phyloP scores from a whole-genome alignment of 2,797 vertebrate species.

The Sebastes cheni region DNA sequence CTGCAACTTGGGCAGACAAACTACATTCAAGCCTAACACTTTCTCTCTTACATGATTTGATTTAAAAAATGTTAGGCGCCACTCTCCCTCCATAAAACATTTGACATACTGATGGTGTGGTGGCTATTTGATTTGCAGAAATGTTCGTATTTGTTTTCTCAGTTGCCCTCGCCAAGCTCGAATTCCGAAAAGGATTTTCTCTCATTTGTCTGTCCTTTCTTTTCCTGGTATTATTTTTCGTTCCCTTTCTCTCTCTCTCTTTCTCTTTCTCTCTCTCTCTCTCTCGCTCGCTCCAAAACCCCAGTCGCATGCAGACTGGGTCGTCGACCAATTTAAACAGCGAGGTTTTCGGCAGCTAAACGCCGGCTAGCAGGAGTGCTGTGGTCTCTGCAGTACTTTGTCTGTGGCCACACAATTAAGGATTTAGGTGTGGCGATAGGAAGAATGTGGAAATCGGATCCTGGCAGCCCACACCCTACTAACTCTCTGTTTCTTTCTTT shows the following conservation, averaged over 20 bases:
- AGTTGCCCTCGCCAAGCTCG: conserved; percentile 72
- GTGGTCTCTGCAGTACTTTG: conserved; percentile 84
- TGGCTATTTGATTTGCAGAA: conserved; percentile 71
- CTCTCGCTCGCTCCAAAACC: conserved; percentile 59
- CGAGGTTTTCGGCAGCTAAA: conserved; percentile 78
- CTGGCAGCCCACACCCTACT: conserved; percentile 82
- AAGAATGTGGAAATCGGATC: conserved; percentile 87
- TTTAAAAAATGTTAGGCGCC: conserved; percentile 59
- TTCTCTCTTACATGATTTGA: conserved; percentile 42
- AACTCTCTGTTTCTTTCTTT: conserved; percentile 64
- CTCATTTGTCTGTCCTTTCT: conserved; percentile 72
- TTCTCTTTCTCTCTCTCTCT: conserved; percentile 7
- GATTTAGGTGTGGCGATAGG: conserved; percentile 86
- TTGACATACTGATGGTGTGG: conserved; percentile 68
- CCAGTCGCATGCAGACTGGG: conserved; percentile 76
- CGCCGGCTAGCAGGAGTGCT: conserved; percentile 78
- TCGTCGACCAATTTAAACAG: conserved; percentile 82
- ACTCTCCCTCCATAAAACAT: conserved; percentile 67
- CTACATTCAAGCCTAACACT: conserved; percentile 20
- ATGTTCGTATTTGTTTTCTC: conserved; percentile 76
- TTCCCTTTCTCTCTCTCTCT: conserved; percentile 34
- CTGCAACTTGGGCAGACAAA: conserved; percentile 11
- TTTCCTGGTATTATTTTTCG: conserved; percentile 71
- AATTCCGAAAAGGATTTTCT: conserved; percentile 80
- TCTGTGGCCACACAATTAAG: conserved; percentile 86